Percentiles rank a stretch among this genome's conserved stretches.
phyloP scores from a whole-genome alignment of 2,888 invertebrate species.

The Scelioninae gen. 1 region DNA sequence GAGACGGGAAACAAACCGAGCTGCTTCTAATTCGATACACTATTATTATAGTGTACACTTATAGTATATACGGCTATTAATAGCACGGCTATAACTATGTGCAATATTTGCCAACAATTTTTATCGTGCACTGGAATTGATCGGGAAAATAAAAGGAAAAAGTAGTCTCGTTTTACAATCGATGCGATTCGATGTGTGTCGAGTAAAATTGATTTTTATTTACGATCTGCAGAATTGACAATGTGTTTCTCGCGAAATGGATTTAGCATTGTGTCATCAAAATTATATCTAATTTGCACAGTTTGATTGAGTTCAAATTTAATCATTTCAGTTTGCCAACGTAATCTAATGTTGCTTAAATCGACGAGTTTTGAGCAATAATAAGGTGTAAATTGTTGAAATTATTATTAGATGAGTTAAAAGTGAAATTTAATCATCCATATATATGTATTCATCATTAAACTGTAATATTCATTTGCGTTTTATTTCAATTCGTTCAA shows the following conservation, averaged over 20 bases:
- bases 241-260: constrained; percentile 12
- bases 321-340: constrained; percentile 47
- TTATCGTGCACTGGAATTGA: neutral
- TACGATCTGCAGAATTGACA: neutral
- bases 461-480: too few species aligned
- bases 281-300: constrained; percentile 58
- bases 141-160: neutral
- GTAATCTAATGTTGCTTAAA: constrained; percentile 15
- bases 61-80: constrained; percentile 4
- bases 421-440: neutral
- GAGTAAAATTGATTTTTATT: constrained; percentile 16
- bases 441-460: too few species aligned
- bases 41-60: constrained; percentile 51
- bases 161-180: neutral
- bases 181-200: neutral
- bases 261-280: constrained; percentile 27
- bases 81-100: neutral
- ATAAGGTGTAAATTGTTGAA: too few species aligned
- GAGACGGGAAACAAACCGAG: constrained; percentile 64
- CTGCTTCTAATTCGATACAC: constrained; percentile 58
- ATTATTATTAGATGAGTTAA: too few species aligned
- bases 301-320: constrained; percentile 52
- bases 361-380: constrained; percentile 15
- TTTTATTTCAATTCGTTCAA: too few species aligned
- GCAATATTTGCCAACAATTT: constrained; percentile 2